Conservation (phyloP, 2,797 vertebrate species). For the Falco columbarius region DNA sequence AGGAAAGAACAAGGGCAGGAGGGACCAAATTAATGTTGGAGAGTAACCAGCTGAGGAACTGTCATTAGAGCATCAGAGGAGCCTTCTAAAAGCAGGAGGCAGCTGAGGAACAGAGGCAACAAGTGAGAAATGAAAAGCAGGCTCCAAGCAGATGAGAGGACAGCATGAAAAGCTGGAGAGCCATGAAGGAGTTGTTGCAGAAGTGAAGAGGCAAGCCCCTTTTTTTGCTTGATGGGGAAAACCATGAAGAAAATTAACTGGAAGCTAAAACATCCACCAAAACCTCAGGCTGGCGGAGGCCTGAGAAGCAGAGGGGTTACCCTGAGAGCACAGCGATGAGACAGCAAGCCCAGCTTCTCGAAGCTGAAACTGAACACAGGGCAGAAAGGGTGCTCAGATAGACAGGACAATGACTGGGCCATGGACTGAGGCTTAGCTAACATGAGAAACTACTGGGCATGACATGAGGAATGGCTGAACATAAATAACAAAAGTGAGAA, state of each 20-base stretch:
- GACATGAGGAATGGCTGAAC: not conserved
- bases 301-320: not conserved
- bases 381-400: not conserved
- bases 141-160: not conserved
- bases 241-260: not conserved
- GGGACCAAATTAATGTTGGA: not conserved
- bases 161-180: not conserved
- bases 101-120: not conserved
- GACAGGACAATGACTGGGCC: not conserved
- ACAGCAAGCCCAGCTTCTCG: not conserved
- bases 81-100: not conserved
- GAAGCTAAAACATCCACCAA: not conserved
- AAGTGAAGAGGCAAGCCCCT: not conserved
- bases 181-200: not conserved
- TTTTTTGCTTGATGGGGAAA: not conserved
- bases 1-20: not conserved
- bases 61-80: not conserved
- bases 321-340: rapidly evolving
- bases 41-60: not conserved
- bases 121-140: not conserved
- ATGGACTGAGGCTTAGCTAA: not conserved
- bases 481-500: not conserved
- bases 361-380: not conserved
- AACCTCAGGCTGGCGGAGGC: not conserved
- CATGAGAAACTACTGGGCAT: not conserved